Evolutionary conservation across 2,888 invertebrate genomes (phyloP).

Genomic region (Amphipoea oculea): DNA sequence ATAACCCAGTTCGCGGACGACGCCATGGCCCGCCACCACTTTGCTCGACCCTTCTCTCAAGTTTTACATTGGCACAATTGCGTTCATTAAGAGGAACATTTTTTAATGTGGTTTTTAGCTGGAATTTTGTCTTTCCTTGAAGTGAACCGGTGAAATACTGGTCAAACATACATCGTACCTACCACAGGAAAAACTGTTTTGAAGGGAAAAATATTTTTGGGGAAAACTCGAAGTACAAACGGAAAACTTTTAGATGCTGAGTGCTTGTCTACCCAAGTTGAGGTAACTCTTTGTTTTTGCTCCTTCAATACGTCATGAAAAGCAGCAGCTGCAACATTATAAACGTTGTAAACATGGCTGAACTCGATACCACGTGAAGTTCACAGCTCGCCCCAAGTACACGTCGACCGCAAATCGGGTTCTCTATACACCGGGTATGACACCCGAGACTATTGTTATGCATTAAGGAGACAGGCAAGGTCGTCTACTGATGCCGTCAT

Average conservation of each 20-base stretch:
- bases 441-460: constrained; percentile 69
- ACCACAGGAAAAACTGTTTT: neutral
- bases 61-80: constrained; percentile 73
- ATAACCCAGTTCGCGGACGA: constrained; percentile 80
- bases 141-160: neutral
- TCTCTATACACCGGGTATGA: constrained; percentile 58
- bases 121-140: constrained; percentile 19
- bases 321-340: constrained; percentile 16
- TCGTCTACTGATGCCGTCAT: constrained; percentile 77
- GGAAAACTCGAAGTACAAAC: neutral
- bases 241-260: neutral
- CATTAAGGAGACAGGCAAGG: constrained; percentile 78
- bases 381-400: constrained; percentile 58
- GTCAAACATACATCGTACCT: neutral
- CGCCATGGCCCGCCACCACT: constrained; percentile 77
- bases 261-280: no score
- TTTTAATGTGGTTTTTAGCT: constrained; percentile 24
- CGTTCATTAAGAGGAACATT: constrained; percentile 67
- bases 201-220: neutral
- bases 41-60: constrained; percentile 80
- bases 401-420: constrained; percentile 58
- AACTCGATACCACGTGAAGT: constrained; percentile 51
- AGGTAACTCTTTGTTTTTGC: neutral
- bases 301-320: constrained; percentile 8
- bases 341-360: constrained; percentile 32